Conservation (phyloP, 1,140 invertebrate genomes). For the Acromyrmex echinatior region DNA sequence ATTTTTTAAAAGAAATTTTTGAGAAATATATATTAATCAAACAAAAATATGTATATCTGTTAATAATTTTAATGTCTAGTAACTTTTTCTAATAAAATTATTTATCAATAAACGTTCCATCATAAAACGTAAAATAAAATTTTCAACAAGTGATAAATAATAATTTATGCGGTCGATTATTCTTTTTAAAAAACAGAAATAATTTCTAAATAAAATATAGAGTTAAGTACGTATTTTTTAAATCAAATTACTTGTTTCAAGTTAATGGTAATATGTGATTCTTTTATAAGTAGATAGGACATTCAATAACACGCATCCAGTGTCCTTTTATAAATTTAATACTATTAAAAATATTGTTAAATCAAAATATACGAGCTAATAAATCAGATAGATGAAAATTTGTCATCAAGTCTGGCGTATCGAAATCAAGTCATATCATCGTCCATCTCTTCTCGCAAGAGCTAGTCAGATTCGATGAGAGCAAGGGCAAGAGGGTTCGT, state of each 20-base stretch:
- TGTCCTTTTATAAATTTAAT: background rate
- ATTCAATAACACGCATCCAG: background rate
- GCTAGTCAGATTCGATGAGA: conserved; percentile 45
- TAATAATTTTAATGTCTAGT: background rate
- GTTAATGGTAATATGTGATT: background rate
- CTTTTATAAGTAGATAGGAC: background rate
- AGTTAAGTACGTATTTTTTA: background rate
- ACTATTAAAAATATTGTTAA: conserved; percentile 4
- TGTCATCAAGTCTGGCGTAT: conserved; percentile 11
- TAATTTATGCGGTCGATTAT: background rate
- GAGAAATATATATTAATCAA: background rate
- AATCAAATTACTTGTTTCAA: background rate
- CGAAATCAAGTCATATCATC: conserved; percentile 47
- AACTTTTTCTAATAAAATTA: background rate
- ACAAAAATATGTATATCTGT: background rate
- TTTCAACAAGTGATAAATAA: background rate
- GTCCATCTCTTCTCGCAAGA: conserved; percentile 47
- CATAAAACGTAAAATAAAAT: background rate
- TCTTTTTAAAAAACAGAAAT: background rate
- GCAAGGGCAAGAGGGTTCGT: conserved; percentile 64
- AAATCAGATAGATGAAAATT: conserved; percentile 17
- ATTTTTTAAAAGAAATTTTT: background rate
- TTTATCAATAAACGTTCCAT: background rate
- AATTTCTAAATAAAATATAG: background rate
- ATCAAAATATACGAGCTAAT: background rate